A percentile compares a stretch with the other conserved stretches of the same genome.
phyloP scores from a whole-genome alignment of 1,140 invertebrate genomes.

The Grapholita molesta region DNA sequence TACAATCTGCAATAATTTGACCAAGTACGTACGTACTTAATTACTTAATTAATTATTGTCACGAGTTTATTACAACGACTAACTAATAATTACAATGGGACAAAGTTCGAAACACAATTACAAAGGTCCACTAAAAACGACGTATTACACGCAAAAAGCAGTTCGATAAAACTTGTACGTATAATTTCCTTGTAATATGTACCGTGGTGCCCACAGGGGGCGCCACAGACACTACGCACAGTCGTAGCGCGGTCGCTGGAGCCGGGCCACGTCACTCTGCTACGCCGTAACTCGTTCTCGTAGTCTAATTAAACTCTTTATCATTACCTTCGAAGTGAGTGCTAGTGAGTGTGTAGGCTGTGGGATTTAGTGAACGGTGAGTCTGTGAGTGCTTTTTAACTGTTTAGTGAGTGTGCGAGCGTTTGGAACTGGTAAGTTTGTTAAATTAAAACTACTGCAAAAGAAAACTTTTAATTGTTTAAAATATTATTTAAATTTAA shows the following conservation, averaged over 20 bases:
- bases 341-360: not conserved
- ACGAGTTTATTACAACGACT: not conserved
- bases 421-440: not conserved
- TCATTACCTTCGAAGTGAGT: not conserved
- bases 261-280: not conserved
- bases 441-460: not conserved
- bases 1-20: too few relatives aligned
- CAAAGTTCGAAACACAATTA: not conserved
- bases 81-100: not conserved
- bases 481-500: not conserved
- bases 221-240: not conserved
- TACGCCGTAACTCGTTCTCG: not conserved
- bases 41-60: not conserved
- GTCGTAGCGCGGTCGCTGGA: conserved; percentile 4
- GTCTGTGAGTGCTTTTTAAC: conserved; percentile 8
- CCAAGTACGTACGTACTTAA: too few relatives aligned
- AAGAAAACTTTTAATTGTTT: not conserved
- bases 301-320: not conserved
- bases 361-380: conserved; percentile 3
- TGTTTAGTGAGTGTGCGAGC: not conserved
- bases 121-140: not conserved
- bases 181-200: conserved; percentile 4
- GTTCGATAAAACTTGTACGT: conserved; percentile 15
- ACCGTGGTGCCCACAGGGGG: not conserved
- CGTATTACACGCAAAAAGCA: conserved; percentile 6